Conservation (phyloP, 1,140 invertebrate species). For the Samia ricini region DNA sequence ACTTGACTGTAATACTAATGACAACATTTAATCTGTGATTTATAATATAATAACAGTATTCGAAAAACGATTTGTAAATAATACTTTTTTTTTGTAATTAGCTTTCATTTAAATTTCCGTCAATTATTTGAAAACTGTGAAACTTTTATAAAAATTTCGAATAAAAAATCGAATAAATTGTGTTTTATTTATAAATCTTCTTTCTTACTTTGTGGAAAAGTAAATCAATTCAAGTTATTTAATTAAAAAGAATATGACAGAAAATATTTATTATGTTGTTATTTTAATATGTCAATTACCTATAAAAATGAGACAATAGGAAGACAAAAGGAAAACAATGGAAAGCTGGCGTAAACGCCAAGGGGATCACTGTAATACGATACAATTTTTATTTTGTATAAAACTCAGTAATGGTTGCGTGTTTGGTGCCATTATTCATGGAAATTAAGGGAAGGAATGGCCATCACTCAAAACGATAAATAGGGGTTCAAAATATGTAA, state of each 20-base stretch:
- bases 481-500: too few relatives aligned
- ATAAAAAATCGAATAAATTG: slow-evolving; percentile 52
- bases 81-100: not conserved
- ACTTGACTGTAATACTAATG: not conserved
- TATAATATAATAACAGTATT: not conserved
- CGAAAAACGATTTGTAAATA: not conserved
- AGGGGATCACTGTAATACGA: too few relatives aligned
- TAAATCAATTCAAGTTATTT: too few relatives aligned
- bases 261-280: too few relatives aligned
- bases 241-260: too few relatives aligned
- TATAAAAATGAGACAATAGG: too few relatives aligned
- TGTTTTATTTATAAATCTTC: slow-evolving; percentile 45
- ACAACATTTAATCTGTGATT: not conserved
- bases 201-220: not conserved
- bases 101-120: not conserved
- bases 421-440: slow-evolving; percentile 38
- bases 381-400: slow-evolving; percentile 21
- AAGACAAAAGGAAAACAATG: too few relatives aligned
- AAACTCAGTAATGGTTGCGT: slow-evolving; percentile 37
- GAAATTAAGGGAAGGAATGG: slow-evolving; percentile 33
- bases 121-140: not conserved
- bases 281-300: too few relatives aligned
- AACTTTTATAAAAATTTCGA: slow-evolving; percentile 11
- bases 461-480: slow-evolving; percentile 45
- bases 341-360: too few relatives aligned